Conservation (phyloP, 2,797 vertebrate genomes). For the Hipposideros larvatus region DNA sequence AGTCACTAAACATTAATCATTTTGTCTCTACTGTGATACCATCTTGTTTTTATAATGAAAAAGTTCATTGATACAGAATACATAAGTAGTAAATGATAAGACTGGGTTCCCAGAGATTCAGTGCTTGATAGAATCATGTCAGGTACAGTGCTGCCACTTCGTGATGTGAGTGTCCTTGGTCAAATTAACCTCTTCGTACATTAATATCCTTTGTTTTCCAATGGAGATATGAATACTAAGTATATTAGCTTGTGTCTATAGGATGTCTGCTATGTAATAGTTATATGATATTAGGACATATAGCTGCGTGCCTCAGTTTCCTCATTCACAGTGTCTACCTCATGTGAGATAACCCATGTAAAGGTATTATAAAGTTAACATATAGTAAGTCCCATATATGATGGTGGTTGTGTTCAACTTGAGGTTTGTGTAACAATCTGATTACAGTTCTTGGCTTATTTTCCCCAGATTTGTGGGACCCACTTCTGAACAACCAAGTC, state of each 20-base stretch:
- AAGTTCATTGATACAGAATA: neutral
- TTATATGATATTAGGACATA: neutral
- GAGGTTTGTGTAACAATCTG: too few species aligned
- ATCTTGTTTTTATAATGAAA: constrained; percentile 4
- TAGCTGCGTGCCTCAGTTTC: neutral
- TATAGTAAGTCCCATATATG: neutral
- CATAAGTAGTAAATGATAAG: neutral
- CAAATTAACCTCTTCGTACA: neutral
- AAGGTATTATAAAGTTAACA: neutral
- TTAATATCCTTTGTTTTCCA: neutral
- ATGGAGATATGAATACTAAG: neutral
- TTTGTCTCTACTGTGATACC: neutral
- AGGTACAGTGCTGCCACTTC: neutral
- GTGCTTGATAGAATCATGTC: neutral
- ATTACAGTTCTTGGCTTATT: too few species aligned
- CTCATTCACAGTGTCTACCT: too few species aligned
- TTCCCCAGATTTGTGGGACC: too few species aligned
- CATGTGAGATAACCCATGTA: neutral
- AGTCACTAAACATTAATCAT: neutral
- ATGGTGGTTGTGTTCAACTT: neutral
- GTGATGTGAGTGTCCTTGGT: too few species aligned
- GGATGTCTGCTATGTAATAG: neutral
- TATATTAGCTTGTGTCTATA: neutral
- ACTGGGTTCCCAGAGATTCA: neutral
- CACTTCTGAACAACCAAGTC: neutral